phyloP scores from a whole-genome alignment of 2,113 vertebrate species.

The Chiloscyllium plagiosum region DNA sequence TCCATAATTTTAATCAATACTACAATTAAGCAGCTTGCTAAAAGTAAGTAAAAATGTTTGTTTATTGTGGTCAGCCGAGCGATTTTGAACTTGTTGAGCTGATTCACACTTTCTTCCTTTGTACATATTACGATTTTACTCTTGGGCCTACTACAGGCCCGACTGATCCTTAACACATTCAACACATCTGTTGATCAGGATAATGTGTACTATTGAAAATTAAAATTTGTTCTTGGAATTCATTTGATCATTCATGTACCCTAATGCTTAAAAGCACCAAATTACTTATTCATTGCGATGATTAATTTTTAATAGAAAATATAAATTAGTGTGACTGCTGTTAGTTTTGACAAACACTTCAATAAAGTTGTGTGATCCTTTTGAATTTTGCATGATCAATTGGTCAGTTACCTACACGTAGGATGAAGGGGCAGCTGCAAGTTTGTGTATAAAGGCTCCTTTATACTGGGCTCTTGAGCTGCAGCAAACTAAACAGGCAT shows the following conservation, averaged over 20 bases:
- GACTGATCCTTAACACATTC: neutral
- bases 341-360: neutral
- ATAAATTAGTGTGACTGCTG: neutral
- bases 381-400: neutral
- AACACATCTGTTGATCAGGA: neutral
- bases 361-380: neutral
- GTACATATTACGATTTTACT: neutral
- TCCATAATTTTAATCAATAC: no score
- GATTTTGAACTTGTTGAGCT: no score
- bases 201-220: neutral
- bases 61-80: no score
- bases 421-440: neutral
- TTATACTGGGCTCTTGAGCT: neutral
- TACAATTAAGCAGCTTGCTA: no score
- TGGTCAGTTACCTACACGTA: neutral
- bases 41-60: no score
- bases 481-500: neutral
- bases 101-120: no score
- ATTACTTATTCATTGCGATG: neutral
- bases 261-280: neutral
- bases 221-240: neutral
- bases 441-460: neutral
- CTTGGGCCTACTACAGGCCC: neutral
- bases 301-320: neutral
- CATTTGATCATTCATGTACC: neutral